These are phyloP conservation scores for Oxycera nigricornis DNA, from an alignment of 2,888 invertebrate genomes.

Conservation along the genomic window DNA sequence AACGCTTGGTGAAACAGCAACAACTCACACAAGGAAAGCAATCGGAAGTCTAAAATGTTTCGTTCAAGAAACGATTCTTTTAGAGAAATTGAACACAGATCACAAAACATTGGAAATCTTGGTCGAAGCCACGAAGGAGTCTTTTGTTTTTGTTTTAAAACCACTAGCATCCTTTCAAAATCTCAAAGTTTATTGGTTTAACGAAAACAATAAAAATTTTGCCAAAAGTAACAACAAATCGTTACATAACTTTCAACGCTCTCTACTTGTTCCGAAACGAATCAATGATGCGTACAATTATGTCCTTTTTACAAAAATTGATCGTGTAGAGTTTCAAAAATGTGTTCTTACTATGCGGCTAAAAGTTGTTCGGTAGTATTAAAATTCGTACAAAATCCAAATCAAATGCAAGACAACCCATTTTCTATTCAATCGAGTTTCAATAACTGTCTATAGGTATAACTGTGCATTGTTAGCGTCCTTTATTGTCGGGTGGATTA, in stretches of 20 bases:
- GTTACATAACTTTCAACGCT: neutral
- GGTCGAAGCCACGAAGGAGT: too few species aligned
- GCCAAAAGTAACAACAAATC: constrained; percentile 16
- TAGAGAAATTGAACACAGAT: too few species aligned
- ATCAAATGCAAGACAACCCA: constrained; percentile 42
- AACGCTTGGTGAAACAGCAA: too few species aligned
- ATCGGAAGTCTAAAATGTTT: too few species aligned
- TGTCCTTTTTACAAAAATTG: constrained; percentile 1
- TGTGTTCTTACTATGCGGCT: neutral
- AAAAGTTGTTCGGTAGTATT: constrained; percentile 14
- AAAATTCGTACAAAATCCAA: constrained; percentile 29
- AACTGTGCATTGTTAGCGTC: constrained; percentile 42
- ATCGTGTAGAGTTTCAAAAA: neutral
- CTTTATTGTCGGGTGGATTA: constrained; percentile 76
- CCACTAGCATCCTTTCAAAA: too few species aligned
- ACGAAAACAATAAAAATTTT: constrained; percentile 24
- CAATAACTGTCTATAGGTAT: neutral
- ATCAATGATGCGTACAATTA: neutral
- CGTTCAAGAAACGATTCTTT: too few species aligned
- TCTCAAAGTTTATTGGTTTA: constrained; percentile 32
- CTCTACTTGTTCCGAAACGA: neutral
- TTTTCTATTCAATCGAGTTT: constrained; percentile 11
- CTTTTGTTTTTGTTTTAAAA: too few species aligned
- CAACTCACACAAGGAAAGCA: too few species aligned
- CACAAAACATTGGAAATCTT: too few species aligned